phyloP scores from a whole-genome alignment of 2,113 vertebrate species.

The Argyrosomus japonicus region DNA sequence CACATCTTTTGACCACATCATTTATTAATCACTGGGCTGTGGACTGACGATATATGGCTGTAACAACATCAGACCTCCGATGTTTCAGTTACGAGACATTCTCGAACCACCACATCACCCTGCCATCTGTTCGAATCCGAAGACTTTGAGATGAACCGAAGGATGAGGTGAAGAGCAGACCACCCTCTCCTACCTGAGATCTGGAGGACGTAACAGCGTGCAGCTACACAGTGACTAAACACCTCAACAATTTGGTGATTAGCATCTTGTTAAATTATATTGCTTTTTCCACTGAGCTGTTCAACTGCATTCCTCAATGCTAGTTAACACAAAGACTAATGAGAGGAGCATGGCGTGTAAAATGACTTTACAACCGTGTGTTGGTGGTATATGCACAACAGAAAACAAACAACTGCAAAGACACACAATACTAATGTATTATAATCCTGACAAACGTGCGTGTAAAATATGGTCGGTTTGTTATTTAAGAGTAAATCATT shows the following conservation, averaged over 20 bases:
- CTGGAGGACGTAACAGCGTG: conserved; percentile 16
- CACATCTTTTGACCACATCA: not conserved
- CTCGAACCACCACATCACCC: not conserved
- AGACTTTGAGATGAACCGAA: not conserved
- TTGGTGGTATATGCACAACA: conserved; percentile 53
- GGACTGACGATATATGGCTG: not conserved
- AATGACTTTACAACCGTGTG: conserved; percentile 77
- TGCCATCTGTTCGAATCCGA: not conserved
- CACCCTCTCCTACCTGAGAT: conserved; percentile 41
- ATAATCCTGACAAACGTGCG: not conserved
- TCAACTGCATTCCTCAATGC: conserved; percentile 81
- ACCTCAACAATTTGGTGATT: conserved; percentile 78
- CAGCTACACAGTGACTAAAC: conserved; percentile 68
- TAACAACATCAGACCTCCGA: not conserved
- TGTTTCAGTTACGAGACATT: conserved; percentile 9
- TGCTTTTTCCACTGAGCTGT: conserved; percentile 85
- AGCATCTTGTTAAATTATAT: conserved; percentile 85
- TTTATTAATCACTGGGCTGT: not conserved
- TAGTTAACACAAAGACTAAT: conserved; percentile 82
- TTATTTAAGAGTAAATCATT: not conserved
- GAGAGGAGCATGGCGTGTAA: conserved; percentile 77
- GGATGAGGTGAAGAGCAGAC: conserved; percentile 41
- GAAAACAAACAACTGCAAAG: conserved; percentile 38
- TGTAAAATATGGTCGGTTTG: not conserved
- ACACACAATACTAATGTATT: not conserved